Base-by-base conservation (phyloP, 2,797 vertebrate genomes). In the Pitangus sulphuratus region DNA sequence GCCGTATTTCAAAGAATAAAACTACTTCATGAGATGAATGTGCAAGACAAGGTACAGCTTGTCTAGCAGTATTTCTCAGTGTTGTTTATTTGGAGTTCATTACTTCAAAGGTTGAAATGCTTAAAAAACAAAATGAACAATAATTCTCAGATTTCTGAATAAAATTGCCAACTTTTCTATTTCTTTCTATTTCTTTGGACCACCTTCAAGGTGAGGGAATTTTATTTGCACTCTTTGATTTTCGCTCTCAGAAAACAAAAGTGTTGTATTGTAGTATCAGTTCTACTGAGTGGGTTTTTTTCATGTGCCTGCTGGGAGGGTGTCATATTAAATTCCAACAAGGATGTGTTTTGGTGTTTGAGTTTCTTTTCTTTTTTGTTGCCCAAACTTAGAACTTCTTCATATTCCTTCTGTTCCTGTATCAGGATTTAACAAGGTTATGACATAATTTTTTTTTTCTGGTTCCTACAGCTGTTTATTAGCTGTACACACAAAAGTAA, bases 221-320 rank as follows among this genome's bases (percentile, higher is more conserved):
- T 98, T 97, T 75, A 80, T 92, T 90, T 96, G 93, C 90, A 92
- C 94, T 97, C 78, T 92, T 91, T 96, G 91, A 95, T 96, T 96
- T 98, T 61, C 53, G 90, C 31, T 97, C 79, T 93, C 72, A 88
- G 93, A 97, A 98, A 95, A 96, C 86, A 96, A 16, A 40, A 64
- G 74, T 90, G 93, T 96, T 96, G 93, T 92, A 96, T 96, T 96
- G 93, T 95, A 91, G 42, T 89, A 74, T 93, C 95, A 92, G 93
- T 96, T 97, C 95, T 95, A 83, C 94, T 93, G 92, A 50, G 45
- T 93, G 61, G 87, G 93, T 48, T 58, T 96, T 91, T 96, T 91
- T 93, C 6, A 5, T 57, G 78, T 94, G 48, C 74, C 93, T 31
- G 28, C 91, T 84, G 93, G 81, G 84, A 92, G 39, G 22, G 26